phyloP scores from a whole-genome alignment of 2,797 vertebrate species.

The Myotis vivesi region DNA sequence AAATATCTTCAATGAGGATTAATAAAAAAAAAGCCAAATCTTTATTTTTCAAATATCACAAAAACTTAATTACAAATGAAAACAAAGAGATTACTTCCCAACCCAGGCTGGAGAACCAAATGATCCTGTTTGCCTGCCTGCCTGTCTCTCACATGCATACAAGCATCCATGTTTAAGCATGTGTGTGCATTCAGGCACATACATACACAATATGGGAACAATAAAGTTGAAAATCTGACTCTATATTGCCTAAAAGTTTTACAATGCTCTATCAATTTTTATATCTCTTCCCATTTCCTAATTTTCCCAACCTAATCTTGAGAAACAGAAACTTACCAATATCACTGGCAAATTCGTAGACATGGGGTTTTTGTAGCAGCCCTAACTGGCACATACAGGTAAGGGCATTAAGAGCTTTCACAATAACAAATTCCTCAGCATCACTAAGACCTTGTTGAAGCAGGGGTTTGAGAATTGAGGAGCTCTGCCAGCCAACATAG shows the following conservation, averaged over 20 bases:
- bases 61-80: neutral
- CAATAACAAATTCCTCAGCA: conserved; percentile 98
- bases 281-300: neutral
- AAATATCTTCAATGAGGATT: no score
- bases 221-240: neutral
- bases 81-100: neutral
- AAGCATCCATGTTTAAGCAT: neutral
- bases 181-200: neutral
- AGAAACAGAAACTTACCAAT: conserved; percentile 88
- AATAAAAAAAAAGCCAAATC: neutral
- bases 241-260: neutral
- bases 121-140: neutral
- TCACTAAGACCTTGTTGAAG: conserved; percentile 98
- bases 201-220: neutral
- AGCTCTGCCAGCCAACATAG: conserved; percentile 99
- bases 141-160: neutral
- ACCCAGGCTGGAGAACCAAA: neutral
- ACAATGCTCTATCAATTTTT: neutral
- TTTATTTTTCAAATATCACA: neutral
- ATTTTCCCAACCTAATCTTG: neutral
- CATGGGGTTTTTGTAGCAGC: conserved; percentile 96
- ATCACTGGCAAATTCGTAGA: conserved; percentile 97
- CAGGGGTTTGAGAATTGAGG: conserved; percentile 96
- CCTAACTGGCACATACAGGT: conserved; percentile 98
- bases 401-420: conserved; percentile 95